Evolutionary conservation across 2,888 invertebrate species (phyloP).

Genomic region (Tanypteryx hageni): DNA sequence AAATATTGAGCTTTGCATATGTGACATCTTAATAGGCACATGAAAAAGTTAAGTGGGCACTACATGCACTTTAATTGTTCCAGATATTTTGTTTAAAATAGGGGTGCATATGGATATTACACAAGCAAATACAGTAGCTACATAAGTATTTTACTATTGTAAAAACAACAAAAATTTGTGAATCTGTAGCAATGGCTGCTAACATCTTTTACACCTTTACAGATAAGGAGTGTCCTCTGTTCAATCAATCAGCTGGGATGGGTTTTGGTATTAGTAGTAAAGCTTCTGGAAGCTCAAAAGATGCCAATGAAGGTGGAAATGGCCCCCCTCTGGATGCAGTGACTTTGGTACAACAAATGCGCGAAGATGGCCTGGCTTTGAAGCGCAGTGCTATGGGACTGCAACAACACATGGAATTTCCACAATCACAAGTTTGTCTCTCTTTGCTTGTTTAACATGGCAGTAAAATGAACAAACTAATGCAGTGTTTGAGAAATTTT

Average conservation of each 20-base stretch:
- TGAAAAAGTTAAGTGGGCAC: too few relatives aligned
- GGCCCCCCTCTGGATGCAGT: constrained; percentile 79
- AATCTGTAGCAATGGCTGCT: constrained; percentile 67
- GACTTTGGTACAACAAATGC: constrained; percentile 91
- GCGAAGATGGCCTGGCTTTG: constrained; percentile 92
- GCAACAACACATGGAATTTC: constrained; percentile 73
- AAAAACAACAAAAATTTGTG: not conserved
- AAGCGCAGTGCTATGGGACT: constrained; percentile 82
- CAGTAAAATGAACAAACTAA: not conserved
- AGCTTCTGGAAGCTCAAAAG: constrained; percentile 62
- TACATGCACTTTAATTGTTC: too few relatives aligned
- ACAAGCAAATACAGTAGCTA: not conserved
- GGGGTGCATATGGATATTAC: not conserved
- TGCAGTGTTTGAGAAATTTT: not conserved
- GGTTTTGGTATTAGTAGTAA: constrained; percentile 68
- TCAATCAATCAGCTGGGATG: constrained; percentile 82
- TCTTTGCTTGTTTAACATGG: not conserved
- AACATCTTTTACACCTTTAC: constrained; percentile 70
- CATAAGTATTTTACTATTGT: not conserved
- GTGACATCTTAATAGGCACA: too few relatives aligned
- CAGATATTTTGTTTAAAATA: too few relatives aligned
- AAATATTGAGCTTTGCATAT: too few relatives aligned
- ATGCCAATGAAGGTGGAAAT: constrained; percentile 13
- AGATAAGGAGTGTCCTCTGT: constrained; percentile 98
- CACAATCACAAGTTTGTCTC: constrained; percentile 66